phyloP scores from a whole-genome alignment of 2,797 vertebrate genomes.

The Calcarius lapponicus region DNA sequence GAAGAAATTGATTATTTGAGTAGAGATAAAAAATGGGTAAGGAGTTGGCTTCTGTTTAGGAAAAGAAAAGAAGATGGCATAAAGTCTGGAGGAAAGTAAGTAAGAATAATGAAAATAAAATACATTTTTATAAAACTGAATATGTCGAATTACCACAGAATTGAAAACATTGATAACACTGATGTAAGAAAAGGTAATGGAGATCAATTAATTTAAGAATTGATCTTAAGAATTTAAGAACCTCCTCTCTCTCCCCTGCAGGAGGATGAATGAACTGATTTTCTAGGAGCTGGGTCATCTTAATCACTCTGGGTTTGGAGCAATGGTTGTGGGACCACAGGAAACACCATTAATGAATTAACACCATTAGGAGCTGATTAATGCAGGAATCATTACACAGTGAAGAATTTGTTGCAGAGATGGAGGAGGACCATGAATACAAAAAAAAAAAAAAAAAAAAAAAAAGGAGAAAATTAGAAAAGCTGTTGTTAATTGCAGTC shows the following conservation, averaged over 20 bases:
- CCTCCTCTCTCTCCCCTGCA: not conserved
- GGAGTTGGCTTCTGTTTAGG: not conserved
- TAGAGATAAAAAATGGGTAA: not conserved
- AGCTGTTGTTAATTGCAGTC: not conserved
- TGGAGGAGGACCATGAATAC: not conserved
- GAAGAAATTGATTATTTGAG: not conserved
- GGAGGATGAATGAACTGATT: not conserved
- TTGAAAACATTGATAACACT: rapidly evolving
- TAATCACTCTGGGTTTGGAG: not conserved
- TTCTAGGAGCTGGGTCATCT: not conserved
- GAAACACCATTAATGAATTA: not conserved
- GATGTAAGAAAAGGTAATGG: not conserved
- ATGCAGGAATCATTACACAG: not conserved
- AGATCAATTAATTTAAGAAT: not conserved
- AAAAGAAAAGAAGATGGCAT: not conserved
- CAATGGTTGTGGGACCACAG: not conserved
- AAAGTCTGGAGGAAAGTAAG: not conserved
- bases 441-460: not conserved
- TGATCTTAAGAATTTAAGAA: too few relatives aligned
- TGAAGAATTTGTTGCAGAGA: not conserved
- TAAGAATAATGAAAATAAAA: not conserved
- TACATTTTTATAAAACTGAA: not conserved
- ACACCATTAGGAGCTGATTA: not conserved
- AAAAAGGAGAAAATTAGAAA: not conserved
- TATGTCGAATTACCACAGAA: not conserved